Evolutionary conservation across 2,797 vertebrate genomes (phyloP).

Genomic region (Tenualosa ilisha): DNA sequence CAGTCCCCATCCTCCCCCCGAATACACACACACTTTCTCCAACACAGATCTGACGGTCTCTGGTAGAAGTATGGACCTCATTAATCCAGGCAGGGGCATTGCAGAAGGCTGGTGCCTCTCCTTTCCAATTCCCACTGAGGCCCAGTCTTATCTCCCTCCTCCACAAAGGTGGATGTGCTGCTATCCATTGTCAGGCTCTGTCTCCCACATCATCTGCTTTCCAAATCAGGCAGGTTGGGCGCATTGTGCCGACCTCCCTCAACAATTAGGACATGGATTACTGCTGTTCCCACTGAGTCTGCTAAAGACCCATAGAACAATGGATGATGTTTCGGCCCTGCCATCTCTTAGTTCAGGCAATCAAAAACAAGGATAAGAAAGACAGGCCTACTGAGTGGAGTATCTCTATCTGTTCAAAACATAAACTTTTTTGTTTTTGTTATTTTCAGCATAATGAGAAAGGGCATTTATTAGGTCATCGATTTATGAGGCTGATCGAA

Average conservation of each 20-base stretch:
- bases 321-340: background rate
- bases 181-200: constrained; percentile 60
- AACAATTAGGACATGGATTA: constrained; percentile 17
- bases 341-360: background rate
- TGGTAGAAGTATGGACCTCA: constrained; percentile 59
- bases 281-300: background rate
- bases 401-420: background rate
- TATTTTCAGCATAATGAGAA: background rate
- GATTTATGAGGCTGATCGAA: background rate
- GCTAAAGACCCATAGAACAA: background rate
- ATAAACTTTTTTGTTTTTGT: background rate
- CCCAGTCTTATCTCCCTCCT: constrained; percentile 62
- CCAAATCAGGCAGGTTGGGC: constrained; percentile 44
- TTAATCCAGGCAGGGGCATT: constrained; percentile 64
- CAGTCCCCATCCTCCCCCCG: background rate
- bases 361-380: background rate
- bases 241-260: constrained; percentile 8
- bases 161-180: constrained; percentile 69
- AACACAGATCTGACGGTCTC: constrained; percentile 28
- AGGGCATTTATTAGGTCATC: background rate
- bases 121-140: constrained; percentile 49
- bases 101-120: constrained; percentile 56
- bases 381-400: background rate
- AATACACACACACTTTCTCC: background rate
- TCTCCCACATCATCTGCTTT: constrained; percentile 55